Percentiles rank a stretch among this genome's conserved stretches.
These are phyloP conservation scores for Trichopria drosophilae DNA, from an alignment of 2,888 invertebrate species.

Conservation along the genomic window DNA sequence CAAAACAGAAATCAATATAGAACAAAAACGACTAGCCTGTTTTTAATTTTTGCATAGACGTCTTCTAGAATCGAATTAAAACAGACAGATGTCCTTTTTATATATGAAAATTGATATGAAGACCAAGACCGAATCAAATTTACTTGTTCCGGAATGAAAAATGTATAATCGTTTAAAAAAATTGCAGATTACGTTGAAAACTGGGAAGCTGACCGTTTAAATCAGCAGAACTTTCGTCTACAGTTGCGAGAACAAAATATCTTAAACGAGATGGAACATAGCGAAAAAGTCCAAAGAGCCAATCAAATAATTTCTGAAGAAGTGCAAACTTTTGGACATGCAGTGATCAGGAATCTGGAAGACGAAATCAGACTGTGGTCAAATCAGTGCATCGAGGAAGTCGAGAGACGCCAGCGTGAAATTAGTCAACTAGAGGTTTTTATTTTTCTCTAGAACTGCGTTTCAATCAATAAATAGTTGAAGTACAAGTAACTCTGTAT, in stretches of 20 bases:
- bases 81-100: no score
- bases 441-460: no score
- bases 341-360: constrained; percentile 38
- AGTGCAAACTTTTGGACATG: constrained; percentile 34
- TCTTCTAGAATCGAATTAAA: no score
- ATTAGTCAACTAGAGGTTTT: constrained; percentile 42
- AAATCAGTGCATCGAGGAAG: constrained; percentile 40
- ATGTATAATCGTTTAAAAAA: no score
- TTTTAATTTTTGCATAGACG: no score
- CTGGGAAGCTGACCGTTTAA: constrained; percentile 44
- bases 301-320: constrained; percentile 41
- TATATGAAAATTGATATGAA: no score
- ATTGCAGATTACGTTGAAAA: constrained; percentile 41
- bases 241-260: constrained; percentile 36
- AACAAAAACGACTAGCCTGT: no score
- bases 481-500: no score
- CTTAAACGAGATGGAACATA: constrained; percentile 34
- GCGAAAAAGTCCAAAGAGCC: constrained; percentile 23
- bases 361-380: constrained; percentile 42
- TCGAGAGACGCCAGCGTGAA: constrained; percentile 40
- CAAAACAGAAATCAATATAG: no score
- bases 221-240: constrained; percentile 40
- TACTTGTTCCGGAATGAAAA: no score
- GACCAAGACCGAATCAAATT: no score
- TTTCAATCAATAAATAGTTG: no score